Evolutionary conservation across 2,113 vertebrate species (phyloP).

Genomic region (Triplophysa rosa): DNA sequence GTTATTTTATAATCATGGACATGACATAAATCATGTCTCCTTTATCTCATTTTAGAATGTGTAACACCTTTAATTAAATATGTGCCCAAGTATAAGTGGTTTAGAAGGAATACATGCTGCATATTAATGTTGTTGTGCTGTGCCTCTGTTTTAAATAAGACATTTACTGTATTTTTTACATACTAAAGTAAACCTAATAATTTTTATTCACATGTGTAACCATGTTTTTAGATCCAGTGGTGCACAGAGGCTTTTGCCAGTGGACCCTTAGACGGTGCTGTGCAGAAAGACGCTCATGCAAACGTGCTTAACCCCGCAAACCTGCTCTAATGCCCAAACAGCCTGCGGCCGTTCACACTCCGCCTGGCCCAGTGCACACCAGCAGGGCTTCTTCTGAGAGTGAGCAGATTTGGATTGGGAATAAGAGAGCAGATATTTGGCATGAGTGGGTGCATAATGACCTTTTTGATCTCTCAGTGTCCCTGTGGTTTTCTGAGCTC

Average conservation of each 20-base stretch:
- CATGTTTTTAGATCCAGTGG: too few relatives aligned
- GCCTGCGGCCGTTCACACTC: conserved; percentile 24
- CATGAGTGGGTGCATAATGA: conserved; percentile 43
- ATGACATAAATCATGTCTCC: conserved; percentile 26
- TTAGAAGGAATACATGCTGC: not conserved
- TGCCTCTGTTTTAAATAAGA: not conserved
- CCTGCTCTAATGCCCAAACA: conserved; percentile 37
- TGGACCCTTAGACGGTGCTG: not conserved
- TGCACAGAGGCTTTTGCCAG: too few relatives aligned
- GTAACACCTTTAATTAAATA: not conserved
- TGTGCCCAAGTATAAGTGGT: not conserved
- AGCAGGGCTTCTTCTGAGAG: conserved; percentile 32
- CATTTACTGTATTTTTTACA: not conserved
- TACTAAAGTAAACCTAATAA: not conserved
- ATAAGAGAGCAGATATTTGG: conserved; percentile 38
- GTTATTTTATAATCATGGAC: conserved; percentile 31
- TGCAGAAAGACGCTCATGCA: not conserved
- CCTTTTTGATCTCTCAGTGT: conserved; percentile 40
- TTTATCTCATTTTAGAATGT: conserved; percentile 15
- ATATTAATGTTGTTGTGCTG: not conserved
- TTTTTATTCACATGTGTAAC: too few relatives aligned
- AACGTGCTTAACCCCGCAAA: conserved; percentile 2
- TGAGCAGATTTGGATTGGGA: conserved; percentile 29
- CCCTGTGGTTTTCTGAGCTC: conserved; percentile 33
- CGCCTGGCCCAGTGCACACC: conserved; percentile 21